These are phyloP conservation scores for Rhabdomys pumilio DNA, from an alignment of 2,797 vertebrate genomes.

Conservation along the genomic window DNA sequence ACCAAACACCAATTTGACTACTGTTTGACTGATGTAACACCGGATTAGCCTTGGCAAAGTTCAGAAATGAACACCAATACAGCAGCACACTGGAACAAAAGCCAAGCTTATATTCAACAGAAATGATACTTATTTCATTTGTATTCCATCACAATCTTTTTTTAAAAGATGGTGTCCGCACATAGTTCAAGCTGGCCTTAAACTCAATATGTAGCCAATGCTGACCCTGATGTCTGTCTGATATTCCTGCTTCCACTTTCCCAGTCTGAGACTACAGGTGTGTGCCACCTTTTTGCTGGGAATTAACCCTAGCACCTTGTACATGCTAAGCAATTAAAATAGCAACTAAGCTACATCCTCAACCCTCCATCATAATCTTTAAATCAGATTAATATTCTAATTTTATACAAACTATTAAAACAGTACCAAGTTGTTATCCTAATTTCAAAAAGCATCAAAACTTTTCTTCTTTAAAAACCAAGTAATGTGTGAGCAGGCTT, in stretches of 20 bases:
- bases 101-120: not conserved
- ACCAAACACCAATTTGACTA: not conserved
- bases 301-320: not conserved
- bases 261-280: not conserved
- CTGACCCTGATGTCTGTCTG: not conserved
- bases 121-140: not conserved
- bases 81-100: not conserved
- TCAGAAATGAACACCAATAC: not conserved
- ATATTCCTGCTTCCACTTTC: not conserved
- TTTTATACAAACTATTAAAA: slow-evolving; percentile 4
- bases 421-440: not conserved
- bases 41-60: not conserved
- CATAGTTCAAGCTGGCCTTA: not conserved
- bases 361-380: not conserved
- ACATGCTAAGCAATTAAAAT: not conserved
- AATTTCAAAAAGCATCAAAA: slow-evolving; percentile 51
- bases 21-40: too few relatives aligned
- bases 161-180: not conserved
- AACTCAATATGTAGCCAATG: not conserved
- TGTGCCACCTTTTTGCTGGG: not conserved
- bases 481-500: not conserved
- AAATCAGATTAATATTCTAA: slow-evolving; percentile 6
- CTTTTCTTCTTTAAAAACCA: slow-evolving; percentile 52
- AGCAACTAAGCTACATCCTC: not conserved
- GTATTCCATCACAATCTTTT: not conserved